Base-by-base conservation (phyloP, 2,888 invertebrate genomes). In the Elgonia sp. region DNA sequence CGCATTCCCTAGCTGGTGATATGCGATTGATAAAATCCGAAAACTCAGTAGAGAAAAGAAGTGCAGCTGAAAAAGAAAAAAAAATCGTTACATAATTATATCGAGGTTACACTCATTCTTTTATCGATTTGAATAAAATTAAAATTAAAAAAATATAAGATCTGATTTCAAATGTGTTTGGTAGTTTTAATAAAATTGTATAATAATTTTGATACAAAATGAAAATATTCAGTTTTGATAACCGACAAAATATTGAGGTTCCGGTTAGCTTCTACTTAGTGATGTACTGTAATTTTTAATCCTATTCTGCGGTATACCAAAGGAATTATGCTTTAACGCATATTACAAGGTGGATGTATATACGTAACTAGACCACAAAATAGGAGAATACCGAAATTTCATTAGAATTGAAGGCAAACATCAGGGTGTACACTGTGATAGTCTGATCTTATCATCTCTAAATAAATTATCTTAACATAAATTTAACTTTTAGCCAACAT, bases 21-120 rank as follows among this genome's bases (percentile, higher is more conserved):
- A 90, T 70, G 57, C 90, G 92, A 84, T 91, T 91, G 69, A 92
- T 92, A 81, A 93, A 92, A 88, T 89, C 92, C 79, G 92, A 90
- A 87, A 92, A 29, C 29, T 29, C 5, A 92, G 89, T 92, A 10
- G 91, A 81, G 39, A 29, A 57, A 14, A 57, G 9, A 40, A 10
- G 37, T 29, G 42, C 16, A 46, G 46, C 29, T 63, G 18, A 57
- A 65, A 2, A 2, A 65, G 20, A 57, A 20, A 2, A 65, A 20
- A 57, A 20, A 10, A 57, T 20, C 20, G 21, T 53, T 16, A 57
- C 8, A 57, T 8, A 20, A 57, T 57, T 57, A 16, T 16, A 46
- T 10, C 46, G 10, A 14, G 7, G 2, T 46, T 16, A 16, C 2
- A 46, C 2, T 14, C 7, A 2, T 46, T 2, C 7, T 46, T 46